Conservation (phyloP, 2,888 invertebrate genomes). For the Saturnia japonica region DNA sequence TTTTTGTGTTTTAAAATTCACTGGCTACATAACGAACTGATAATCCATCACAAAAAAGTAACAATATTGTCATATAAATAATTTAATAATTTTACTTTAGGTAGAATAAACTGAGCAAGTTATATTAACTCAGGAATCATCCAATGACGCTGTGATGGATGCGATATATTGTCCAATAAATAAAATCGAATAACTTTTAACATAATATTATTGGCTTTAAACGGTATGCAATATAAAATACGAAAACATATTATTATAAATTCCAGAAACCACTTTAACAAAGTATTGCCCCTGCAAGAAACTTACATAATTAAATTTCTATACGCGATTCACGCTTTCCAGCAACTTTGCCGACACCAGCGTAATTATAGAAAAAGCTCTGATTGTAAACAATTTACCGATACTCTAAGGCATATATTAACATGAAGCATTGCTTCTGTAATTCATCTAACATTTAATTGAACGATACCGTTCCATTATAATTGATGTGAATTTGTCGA, state of each 20-base stretch:
- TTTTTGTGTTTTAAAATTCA: too few species aligned
- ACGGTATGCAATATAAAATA: background rate
- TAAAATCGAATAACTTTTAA: background rate
- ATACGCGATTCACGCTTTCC: background rate
- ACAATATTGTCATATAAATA: too few species aligned
- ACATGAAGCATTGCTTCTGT: background rate
- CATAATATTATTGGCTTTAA: too few species aligned
- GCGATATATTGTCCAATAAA: too few species aligned
- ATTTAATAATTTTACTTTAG: too few species aligned
- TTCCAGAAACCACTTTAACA: background rate
- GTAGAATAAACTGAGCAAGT: too few species aligned
- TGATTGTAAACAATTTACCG: conserved; percentile 12
- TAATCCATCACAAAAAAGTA: too few species aligned
- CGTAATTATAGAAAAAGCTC: conserved; percentile 13
- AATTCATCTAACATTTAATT: conserved; percentile 1
- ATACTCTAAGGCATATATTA: conserved; percentile 2
- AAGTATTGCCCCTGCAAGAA: background rate
- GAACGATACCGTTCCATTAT: background rate
- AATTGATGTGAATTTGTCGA: background rate
- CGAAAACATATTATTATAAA: background rate
- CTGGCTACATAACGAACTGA: too few species aligned
- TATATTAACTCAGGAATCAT: too few species aligned
- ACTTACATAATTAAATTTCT: conserved; percentile 11
- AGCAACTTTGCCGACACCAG: background rate
- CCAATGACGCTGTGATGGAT: too few species aligned